A percentile compares a stretch with the other conserved stretches of the same genome.
Conservation (phyloP, 2,797 vertebrate species). For the Microctenopoma lineatum region DNA sequence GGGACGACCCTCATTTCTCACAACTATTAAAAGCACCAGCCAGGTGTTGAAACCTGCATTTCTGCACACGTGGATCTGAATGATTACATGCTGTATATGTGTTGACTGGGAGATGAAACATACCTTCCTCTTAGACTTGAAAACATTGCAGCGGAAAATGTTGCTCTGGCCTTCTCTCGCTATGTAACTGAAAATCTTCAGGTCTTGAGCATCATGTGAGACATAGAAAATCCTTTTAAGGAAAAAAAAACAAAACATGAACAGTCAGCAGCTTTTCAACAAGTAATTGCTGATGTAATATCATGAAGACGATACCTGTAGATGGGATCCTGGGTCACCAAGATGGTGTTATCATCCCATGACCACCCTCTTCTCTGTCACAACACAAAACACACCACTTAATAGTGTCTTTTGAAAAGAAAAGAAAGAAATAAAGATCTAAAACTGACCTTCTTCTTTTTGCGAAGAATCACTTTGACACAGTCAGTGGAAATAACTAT, state of each 20-base stretch:
- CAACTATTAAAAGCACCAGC: too few relatives aligned
- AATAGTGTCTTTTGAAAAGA: background rate
- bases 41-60: too few relatives aligned
- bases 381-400: conserved; percentile 12
- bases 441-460: conserved; percentile 91
- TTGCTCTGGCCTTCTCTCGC: conserved; percentile 95
- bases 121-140: conserved; percentile 99
- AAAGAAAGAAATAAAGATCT: background rate
- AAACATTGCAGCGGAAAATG: conserved; percentile 95
- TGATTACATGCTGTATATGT: too few relatives aligned
- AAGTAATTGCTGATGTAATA: background rate
- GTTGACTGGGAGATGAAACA: background rate
- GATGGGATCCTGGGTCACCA: conserved; percentile 96
- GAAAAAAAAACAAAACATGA: background rate
- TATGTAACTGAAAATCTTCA: conserved; percentile 99
- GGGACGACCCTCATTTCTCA: too few relatives aligned
- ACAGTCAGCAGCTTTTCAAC: background rate
- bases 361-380: conserved; percentile 94
- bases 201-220: conserved; percentile 96
- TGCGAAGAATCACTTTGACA: conserved; percentile 93
- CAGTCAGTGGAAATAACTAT: conserved; percentile 93
- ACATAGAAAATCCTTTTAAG: conserved; percentile 95
- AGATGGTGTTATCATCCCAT: conserved; percentile 92
- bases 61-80: too few relatives aligned
- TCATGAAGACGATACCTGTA: conserved; percentile 84